Conservation (phyloP, 2,797 vertebrate genomes). For the Pipistrellus pygmaeus region DNA sequence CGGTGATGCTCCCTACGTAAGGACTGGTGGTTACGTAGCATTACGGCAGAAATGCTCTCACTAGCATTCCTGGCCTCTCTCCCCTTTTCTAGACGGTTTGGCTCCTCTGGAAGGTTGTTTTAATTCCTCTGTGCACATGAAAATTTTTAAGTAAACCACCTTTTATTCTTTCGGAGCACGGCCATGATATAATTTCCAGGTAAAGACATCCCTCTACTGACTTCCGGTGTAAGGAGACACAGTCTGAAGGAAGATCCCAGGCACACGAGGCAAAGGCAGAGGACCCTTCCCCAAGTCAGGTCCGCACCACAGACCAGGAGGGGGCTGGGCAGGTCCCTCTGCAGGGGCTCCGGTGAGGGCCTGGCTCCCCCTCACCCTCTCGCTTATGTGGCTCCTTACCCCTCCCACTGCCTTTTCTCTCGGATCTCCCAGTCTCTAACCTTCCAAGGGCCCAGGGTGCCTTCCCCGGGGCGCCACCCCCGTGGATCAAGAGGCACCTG, state of each 20-base stretch:
- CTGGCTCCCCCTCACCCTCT: too few relatives aligned
- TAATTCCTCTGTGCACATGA: neutral
- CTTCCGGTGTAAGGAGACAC: too few relatives aligned
- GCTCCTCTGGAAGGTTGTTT: neutral
- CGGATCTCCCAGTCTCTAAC: too few relatives aligned
- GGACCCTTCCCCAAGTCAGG: neutral
- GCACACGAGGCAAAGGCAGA: neutral
- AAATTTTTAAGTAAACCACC: neutral
- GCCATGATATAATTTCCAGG: too few relatives aligned
- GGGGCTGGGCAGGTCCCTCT: rapidly evolving
- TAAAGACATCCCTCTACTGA: neutral
- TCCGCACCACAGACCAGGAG: neutral
- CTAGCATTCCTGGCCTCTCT: neutral
- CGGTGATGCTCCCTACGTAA: too few relatives aligned
- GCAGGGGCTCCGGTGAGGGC: neutral
- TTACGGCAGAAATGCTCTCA: rapidly evolving
- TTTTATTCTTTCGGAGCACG: neutral
- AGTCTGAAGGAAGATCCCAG: neutral
- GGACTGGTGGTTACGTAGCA: too few relatives aligned
- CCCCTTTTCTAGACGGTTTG: neutral
- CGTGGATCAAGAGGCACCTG: neutral
- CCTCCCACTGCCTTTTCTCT: too few relatives aligned
- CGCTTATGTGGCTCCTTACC: too few relatives aligned
- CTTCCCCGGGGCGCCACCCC: neutral
- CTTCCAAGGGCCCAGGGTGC: neutral